phyloP scores from a whole-genome alignment of 2,888 invertebrate genomes.

The Eilema griseolum region DNA sequence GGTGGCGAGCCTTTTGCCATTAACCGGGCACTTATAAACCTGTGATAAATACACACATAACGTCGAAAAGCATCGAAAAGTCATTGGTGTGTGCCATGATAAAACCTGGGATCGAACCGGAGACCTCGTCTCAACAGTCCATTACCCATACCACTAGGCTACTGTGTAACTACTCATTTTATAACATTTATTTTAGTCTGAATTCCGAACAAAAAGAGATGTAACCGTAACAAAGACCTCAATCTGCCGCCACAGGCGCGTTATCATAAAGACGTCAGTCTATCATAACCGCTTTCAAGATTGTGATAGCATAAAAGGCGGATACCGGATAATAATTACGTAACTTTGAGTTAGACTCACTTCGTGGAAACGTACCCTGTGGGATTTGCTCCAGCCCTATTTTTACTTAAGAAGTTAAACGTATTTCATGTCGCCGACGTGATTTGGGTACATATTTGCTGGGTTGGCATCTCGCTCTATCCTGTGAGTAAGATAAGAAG shows the following conservation, averaged over 20 bases:
- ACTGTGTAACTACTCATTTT: neutral
- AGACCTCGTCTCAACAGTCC: no score
- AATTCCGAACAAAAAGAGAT: constrained; percentile 20
- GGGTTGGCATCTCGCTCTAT: constrained; percentile 28
- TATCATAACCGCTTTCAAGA: constrained; percentile 46
- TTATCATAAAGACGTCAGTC: constrained; percentile 39
- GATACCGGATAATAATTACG: constrained; percentile 40
- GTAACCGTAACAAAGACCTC: constrained; percentile 41
- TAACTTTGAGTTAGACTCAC: constrained; percentile 29
- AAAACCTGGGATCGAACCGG: no score
- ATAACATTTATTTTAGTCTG: neutral
- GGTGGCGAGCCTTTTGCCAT: no score
- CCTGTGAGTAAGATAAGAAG: constrained; percentile 28
- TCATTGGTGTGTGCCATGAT: no score
- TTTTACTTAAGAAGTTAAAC: constrained; percentile 47
- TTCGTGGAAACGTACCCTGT: constrained; percentile 26
- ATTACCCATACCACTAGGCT: no score
- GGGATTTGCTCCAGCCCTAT: constrained; percentile 29
- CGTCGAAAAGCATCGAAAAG: no score
- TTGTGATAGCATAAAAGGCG: constrained; percentile 32
- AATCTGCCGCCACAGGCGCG: constrained; percentile 36
- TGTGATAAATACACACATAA: no score
- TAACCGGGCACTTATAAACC: no score
- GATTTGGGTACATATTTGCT: constrained; percentile 59
- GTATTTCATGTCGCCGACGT: constrained; percentile 68